Evolutionary conservation across 2,888 invertebrate species (phyloP).

Genomic region (Morinoia aosen): DNA sequence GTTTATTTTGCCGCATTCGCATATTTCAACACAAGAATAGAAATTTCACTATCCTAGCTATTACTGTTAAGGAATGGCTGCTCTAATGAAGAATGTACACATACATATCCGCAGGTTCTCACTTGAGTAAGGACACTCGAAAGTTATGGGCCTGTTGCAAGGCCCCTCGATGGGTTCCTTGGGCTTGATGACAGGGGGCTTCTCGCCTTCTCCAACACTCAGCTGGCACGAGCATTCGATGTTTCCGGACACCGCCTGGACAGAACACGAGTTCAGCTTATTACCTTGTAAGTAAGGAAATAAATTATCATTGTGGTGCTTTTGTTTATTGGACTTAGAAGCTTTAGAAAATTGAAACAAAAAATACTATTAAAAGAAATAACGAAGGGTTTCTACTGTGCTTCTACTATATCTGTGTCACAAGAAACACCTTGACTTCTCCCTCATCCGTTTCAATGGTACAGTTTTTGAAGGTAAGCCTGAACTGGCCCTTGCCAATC

Average conservation of each 20-base stretch:
- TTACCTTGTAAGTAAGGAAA: background rate
- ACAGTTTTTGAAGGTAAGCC: constrained; percentile 87
- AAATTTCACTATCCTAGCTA: no score
- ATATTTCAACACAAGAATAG: background rate
- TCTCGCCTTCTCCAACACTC: constrained; percentile 73
- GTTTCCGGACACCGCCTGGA: constrained; percentile 55
- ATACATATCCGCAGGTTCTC: constrained; percentile 65
- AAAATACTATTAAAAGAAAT: background rate
- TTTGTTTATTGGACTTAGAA: background rate
- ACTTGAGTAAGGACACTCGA: constrained; percentile 92
- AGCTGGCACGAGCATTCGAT: constrained; percentile 62
- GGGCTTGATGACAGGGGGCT: constrained; percentile 74
- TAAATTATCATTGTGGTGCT: background rate
- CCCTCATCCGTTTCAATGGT: constrained; percentile 85
- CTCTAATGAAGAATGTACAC: background rate
- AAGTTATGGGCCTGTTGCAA: constrained; percentile 87
- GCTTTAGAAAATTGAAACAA: background rate
- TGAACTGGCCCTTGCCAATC: constrained; percentile 93
- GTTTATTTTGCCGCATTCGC: no score
- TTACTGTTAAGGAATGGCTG: background rate
- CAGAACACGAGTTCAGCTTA: background rate
- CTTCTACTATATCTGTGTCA: background rate
- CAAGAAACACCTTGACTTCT: constrained; percentile 79
- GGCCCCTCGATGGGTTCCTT: constrained; percentile 85
- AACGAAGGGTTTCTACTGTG: background rate